These are phyloP conservation scores for Monochamus saltuarius DNA, from an alignment of 1,140 invertebrate genomes.

Conservation along the genomic window DNA sequence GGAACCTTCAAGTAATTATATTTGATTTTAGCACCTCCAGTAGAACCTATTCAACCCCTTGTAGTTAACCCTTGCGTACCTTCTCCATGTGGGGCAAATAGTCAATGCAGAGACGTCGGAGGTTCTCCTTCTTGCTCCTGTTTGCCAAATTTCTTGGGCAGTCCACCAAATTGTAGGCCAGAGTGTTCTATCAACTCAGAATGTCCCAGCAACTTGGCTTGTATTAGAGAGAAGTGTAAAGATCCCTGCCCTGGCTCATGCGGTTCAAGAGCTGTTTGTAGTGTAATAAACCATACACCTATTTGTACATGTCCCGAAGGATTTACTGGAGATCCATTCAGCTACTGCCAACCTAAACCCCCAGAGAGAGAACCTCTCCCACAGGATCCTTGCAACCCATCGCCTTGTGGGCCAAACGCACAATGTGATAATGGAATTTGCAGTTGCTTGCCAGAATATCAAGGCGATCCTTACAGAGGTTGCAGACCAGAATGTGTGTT, in stretches of 20 bases:
- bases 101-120: constrained; percentile 69
- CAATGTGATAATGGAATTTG: constrained; percentile 62
- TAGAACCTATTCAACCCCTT: constrained; percentile 51
- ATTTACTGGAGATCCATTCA: constrained; percentile 74
- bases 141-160: constrained; percentile 64
- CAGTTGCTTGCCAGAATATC: constrained; percentile 62
- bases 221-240: constrained; percentile 65
- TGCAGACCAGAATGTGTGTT: constrained; percentile 70
- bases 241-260: constrained; percentile 76
- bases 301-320: constrained; percentile 68
- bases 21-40: constrained; percentile 32
- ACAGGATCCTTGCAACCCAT: constrained; percentile 59
- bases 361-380: constrained; percentile 45
- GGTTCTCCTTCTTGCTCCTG: constrained; percentile 68
- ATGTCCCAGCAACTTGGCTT: constrained; percentile 66
- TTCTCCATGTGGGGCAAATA: constrained; percentile 79
- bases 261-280: constrained; percentile 66
- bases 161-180: constrained; percentile 71
- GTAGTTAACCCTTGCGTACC: constrained; percentile 69
- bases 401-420: constrained; percentile 69
- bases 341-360: constrained; percentile 62
- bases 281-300: constrained; percentile 68
- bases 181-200: constrained; percentile 73
- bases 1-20: constrained; percentile 58
- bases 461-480: constrained; percentile 65